Base-by-base conservation (phyloP, 2,888 invertebrate species). In the Athripsodes cinereus region DNA sequence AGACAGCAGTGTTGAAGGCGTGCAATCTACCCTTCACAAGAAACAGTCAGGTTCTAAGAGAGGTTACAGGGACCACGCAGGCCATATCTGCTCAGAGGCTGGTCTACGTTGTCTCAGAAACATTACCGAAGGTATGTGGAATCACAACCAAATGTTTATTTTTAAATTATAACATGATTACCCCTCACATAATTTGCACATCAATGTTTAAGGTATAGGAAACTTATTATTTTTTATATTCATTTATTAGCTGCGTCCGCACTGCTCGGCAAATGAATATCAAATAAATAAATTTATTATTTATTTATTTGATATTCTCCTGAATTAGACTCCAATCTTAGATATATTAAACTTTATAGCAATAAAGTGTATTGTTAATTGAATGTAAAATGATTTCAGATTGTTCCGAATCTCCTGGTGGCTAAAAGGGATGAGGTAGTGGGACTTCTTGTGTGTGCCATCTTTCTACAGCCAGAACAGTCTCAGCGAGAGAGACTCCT, bases 401-500 rank as follows among this genome's bases (percentile, higher is more conserved):
- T 87, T 59, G 81, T 85, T 60, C 86, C 87, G 1, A 86, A 86
- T 71, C 80, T 87, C 47, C 78, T 86, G 53, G 71, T 86, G 26
- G 84, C 84, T 63, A 86, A 84, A 69, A 73, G 87, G 56, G 85
- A 86, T 74, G 87, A 88, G 69, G 75, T 83, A 47, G 81, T 88
- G 66, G 84, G 87, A 2, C 71, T 88, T 52, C 72, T 87, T 46
- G 71, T 87, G 22, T 80, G 80, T 65, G 77, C 84, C 10, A 80
- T 85, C 22, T 78, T 79, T 62, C 72, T 86, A 19, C 84, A 86
- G 67, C 72, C 80, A 1, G 80, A 81, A 65, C 68, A 77, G 8
- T 70, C 72, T 10, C 80, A 83, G 65, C 73, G 86, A 55, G 87
- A 88, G 67, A 79, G 79, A 63, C 71, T 88, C 26, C 70, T 88